phyloP scores from a whole-genome alignment of 2,888 invertebrate species.

The Agapostemon virescens region DNA sequence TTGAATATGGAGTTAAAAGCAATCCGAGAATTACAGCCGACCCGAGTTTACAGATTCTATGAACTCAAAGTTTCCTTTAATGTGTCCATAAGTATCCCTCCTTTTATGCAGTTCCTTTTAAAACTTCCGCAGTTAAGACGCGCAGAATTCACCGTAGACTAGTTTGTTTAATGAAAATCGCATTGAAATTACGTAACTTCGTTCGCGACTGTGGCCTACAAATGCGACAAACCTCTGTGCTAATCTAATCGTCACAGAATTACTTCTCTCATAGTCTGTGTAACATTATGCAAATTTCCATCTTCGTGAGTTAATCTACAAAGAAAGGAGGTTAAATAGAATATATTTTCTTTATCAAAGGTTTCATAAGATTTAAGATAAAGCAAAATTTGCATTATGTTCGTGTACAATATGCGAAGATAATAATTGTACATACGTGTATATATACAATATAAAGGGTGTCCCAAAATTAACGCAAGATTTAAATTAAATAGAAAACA shows the following conservation, averaged over 20 bases:
- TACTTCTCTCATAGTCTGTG: neutral
- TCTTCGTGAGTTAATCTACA: neutral
- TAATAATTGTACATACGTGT: too few relatives aligned
- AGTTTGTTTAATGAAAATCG: neutral
- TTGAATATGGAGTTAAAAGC: neutral
- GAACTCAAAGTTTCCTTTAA: neutral
- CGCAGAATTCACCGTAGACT: neutral
- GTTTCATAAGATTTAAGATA: neutral
- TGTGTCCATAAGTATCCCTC: neutral
- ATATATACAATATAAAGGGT: too few relatives aligned
- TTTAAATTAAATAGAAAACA: too few relatives aligned
- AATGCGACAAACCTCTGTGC: neutral
- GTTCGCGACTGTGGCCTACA: neutral
- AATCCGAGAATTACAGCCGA: neutral
- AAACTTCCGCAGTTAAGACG: neutral
- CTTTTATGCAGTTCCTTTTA: neutral
- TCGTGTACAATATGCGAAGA: neutral
- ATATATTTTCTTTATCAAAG: conserved; percentile 9
- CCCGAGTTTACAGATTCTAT: neutral
- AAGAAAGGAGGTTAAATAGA: conserved; percentile 4
- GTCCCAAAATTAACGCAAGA: too few relatives aligned
- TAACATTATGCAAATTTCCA: conserved; percentile 6
- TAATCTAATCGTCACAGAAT: neutral
- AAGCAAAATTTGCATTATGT: neutral
- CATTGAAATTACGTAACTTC: neutral